phyloP scores from a whole-genome alignment of 2,113 vertebrate species.

The Pygoscelis antarcticus region DNA sequence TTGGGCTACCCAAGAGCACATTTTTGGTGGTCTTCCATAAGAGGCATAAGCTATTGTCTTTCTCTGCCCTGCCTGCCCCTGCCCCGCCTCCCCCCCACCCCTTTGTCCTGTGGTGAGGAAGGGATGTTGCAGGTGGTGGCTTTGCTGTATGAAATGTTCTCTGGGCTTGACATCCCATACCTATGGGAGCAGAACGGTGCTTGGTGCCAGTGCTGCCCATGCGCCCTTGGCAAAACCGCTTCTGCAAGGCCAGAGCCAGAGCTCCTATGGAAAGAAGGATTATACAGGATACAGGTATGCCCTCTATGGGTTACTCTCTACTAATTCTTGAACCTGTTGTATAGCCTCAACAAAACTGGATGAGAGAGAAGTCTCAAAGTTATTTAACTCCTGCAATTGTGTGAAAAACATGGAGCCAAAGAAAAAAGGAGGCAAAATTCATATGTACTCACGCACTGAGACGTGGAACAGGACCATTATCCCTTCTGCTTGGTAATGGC shows the following conservation, averaged over 20 bases:
- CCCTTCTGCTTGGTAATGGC: neutral
- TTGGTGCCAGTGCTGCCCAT: rapidly evolving
- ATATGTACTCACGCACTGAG: neutral
- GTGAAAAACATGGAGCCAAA: neutral
- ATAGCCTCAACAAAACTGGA: neutral
- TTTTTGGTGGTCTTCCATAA: neutral
- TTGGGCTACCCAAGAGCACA: neutral
- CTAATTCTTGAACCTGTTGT: neutral
- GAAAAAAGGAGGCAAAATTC: neutral
- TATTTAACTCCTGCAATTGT: neutral
- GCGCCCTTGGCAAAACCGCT: neutral
- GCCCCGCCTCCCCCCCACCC: too few species aligned
- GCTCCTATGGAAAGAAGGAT: neutral
- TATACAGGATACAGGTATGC: neutral
- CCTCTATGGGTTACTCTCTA: neutral
- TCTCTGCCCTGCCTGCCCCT: neutral
- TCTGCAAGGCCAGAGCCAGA: neutral
- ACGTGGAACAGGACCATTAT: neutral
- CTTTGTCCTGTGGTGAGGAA: neutral
- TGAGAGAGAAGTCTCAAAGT: neutral
- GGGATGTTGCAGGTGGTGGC: neutral
- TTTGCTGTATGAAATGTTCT: neutral
- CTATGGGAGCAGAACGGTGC: neutral
- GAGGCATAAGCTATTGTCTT: neutral
- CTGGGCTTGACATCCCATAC: neutral